Evolutionary conservation across 2,113 vertebrate species (phyloP).

Genomic region (Clarias batrachus): DNA sequence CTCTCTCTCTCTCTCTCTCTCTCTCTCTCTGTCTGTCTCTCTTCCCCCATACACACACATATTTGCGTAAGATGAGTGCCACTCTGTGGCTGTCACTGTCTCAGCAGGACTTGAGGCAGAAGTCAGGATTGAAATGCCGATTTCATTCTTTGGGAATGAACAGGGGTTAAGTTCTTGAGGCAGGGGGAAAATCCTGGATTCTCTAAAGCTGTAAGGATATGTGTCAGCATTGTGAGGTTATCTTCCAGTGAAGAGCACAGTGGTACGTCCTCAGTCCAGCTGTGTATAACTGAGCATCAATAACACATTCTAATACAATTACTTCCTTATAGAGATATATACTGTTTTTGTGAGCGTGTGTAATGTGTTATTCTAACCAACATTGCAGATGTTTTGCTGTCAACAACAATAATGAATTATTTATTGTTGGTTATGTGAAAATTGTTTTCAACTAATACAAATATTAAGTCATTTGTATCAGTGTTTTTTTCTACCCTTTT

Average conservation of each 20-base stretch:
- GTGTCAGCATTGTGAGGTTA: background rate
- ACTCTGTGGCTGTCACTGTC: constrained; percentile 45
- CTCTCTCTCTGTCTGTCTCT: constrained; percentile 1
- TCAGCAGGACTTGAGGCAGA: constrained; percentile 5
- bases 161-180: constrained; percentile 13
- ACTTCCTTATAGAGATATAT: background rate
- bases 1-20: constrained; percentile 13
- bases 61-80: constrained; percentile 39
- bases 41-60: background rate
- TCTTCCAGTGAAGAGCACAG: constrained; percentile 1
- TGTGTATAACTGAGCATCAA: background rate
- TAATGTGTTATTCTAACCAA: background rate
- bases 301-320: background rate
- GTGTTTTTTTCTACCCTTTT: constrained; percentile 4
- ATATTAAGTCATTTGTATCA: constrained; percentile 13
- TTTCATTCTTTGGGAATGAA: constrained; percentile 15
- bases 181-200: constrained; percentile 4
- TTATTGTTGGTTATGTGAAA: background rate
- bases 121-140: background rate
- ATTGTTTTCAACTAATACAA: background rate
- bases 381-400: constrained; percentile 2
- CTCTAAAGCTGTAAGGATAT: constrained; percentile 41
- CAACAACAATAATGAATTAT: background rate
- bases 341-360: background rate
- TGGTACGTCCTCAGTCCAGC: constrained; percentile 33